These are phyloP conservation scores for Procambarus virginalis DNA, from an alignment of 1,140 invertebrate species.

Conservation along the genomic window DNA sequence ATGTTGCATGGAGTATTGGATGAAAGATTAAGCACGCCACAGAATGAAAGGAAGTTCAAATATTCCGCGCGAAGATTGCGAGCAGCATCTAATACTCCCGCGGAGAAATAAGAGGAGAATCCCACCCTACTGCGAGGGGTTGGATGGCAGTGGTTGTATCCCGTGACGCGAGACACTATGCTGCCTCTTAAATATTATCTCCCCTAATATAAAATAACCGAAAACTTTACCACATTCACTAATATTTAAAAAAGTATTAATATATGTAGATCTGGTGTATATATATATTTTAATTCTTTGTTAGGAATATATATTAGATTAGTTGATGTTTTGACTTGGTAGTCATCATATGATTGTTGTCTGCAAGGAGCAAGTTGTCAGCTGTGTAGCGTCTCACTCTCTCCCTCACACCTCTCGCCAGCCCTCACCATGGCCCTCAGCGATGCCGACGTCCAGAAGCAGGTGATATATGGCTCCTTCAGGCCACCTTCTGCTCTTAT, in stretches of 20 bases:
- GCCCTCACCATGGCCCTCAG: conserved; percentile 88
- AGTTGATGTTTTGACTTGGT: background rate
- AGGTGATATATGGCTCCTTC: conserved; percentile 80
- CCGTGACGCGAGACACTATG: conserved; percentile 10
- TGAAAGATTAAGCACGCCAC: no score
- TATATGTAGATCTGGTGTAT: no score
- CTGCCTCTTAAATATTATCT: background rate
- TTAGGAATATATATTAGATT: no score
- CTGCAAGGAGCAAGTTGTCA: conserved; percentile 19
- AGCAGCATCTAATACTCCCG: no score
- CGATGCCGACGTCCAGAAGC: conserved; percentile 99
- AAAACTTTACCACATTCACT: no score
- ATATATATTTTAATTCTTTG: no score
- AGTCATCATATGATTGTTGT: conserved; percentile 45
- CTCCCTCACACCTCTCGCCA: conserved; percentile 66
- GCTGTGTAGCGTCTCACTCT: background rate
- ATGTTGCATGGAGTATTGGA: no score
- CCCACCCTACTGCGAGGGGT: background rate
- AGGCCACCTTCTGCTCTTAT: no score
- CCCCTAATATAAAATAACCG: background rate
- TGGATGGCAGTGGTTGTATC: background rate
- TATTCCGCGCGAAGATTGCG: no score
- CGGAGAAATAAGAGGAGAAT: no score
- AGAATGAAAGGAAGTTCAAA: no score
- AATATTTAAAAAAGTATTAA: no score